Percentiles rank a stretch among this genome's conserved stretches.
These are phyloP conservation scores for Xerus inauris DNA, from an alignment of 2,113 vertebrate species.

Conservation along the genomic window DNA sequence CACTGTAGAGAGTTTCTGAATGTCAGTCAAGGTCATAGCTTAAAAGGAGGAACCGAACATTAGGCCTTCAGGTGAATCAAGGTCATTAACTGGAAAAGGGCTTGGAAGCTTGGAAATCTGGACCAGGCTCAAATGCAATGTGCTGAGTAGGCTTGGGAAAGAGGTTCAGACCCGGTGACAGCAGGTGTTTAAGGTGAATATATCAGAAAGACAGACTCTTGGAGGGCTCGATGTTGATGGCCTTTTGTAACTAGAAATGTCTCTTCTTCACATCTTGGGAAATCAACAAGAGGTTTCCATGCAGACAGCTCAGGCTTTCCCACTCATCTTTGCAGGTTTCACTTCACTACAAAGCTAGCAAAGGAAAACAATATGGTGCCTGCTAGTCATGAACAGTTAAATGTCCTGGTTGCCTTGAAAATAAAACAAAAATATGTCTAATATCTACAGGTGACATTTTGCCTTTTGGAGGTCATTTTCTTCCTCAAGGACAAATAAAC, in stretches of 20 bases:
- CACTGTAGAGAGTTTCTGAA: background rate
- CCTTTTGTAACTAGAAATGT: background rate
- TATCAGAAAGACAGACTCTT: background rate
- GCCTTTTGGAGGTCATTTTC: background rate
- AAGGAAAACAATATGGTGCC: background rate
- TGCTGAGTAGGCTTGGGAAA: background rate
- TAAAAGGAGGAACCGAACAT: background rate
- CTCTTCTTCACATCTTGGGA: background rate
- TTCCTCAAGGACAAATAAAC: background rate
- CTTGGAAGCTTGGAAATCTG: background rate
- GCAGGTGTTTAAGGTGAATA: background rate
- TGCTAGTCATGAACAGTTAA: background rate
- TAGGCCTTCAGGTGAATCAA: background rate
- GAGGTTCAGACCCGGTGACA: background rate
- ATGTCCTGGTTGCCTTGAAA: background rate
- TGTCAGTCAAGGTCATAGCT: background rate
- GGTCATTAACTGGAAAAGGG: background rate
- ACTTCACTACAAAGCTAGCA: background rate
- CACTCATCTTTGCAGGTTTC: background rate
- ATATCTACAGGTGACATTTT: background rate
- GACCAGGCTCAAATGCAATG: background rate
- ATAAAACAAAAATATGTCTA: background rate
- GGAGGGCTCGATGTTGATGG: background rate
- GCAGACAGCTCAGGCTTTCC: background rate
- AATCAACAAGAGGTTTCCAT: background rate